Base-by-base conservation (phyloP, 2,888 invertebrate species). In the Panzeria rudis region DNA sequence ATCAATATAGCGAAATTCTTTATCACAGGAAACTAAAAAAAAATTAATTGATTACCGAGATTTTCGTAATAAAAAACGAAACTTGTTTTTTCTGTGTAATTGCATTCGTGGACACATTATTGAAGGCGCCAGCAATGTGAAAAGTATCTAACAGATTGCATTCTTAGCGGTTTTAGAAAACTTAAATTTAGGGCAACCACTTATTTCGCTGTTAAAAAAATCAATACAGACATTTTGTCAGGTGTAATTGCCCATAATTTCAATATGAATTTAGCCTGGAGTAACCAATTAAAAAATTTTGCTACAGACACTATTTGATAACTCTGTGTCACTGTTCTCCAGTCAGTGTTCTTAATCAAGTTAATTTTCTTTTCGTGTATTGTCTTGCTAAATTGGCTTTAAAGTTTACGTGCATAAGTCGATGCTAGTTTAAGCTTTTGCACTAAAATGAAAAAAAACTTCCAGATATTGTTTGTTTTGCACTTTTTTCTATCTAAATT, bases 391-490 rank as follows among this genome's bases (percentile, higher is more conserved):
- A 64, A 54, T 52, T 64, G 52, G 25, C 25, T 52, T 13, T 4
- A 41, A 25, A 75, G 29, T 25, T 38, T 62, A 73, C 61, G 47
- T 73, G 61, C 61, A 50, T 32, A n/a, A 61, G 73, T 23, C 25
- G 32, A 44, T 32, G 59, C 68, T 35, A 41, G 11, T 29, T 32
- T 17, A 7, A 32, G 41, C 20, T 25, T 4, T 59, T 44, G 29
- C 20, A 20, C 29, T 17, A 44, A 47, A 17, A 47, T 13, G 9
- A 47, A 47, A 17, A 61, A 56, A 56, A 50, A 17, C 61, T 35
- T 47, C 3, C 13, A 52, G 69, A 41, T n/a, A 17, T 29, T 47
- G 25, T 59, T 66, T 68, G 38, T 69, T 38, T 64, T 69, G 29
- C 61, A 41, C 50, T 38, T 50, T 61, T 29, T 47, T 15, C 29